Conservation (phyloP, 2,797 vertebrate genomes). For the Crypturellus tataupa region DNA sequence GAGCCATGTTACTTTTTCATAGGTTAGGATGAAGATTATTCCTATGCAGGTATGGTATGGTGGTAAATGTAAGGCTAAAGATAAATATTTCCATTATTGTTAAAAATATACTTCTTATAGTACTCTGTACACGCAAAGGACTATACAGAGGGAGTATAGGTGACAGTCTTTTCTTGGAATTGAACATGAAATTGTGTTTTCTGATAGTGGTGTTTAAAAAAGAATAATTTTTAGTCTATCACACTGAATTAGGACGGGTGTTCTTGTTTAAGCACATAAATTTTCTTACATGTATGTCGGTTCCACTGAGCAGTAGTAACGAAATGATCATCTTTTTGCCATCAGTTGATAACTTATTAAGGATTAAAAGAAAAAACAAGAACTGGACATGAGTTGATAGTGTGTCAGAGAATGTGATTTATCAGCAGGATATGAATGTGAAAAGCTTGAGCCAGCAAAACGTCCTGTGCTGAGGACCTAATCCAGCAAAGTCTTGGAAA, state of each 20-base stretch:
- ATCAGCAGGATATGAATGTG: background rate
- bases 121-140: background rate
- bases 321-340: background rate
- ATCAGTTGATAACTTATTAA: background rate
- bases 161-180: background rate
- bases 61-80: background rate
- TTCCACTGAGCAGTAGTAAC: background rate
- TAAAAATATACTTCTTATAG: background rate
- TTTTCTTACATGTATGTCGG: background rate
- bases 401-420: background rate
- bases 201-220: background rate
- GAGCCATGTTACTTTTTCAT: background rate
- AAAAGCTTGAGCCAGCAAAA: background rate
- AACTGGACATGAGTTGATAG: background rate
- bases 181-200: background rate
- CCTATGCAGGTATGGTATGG: background rate
- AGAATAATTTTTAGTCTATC: background rate
- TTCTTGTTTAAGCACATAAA: background rate
- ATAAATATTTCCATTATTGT: background rate
- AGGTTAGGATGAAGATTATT: background rate
- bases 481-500: background rate
- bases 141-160: background rate
- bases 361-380: background rate
- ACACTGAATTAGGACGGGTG: background rate
- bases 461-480: background rate